Percentiles rank a stretch among this genome's conserved stretches.
Evolutionary conservation across 2,888 invertebrate species (phyloP).

Genomic region (Apocheima hispidaria): DNA sequence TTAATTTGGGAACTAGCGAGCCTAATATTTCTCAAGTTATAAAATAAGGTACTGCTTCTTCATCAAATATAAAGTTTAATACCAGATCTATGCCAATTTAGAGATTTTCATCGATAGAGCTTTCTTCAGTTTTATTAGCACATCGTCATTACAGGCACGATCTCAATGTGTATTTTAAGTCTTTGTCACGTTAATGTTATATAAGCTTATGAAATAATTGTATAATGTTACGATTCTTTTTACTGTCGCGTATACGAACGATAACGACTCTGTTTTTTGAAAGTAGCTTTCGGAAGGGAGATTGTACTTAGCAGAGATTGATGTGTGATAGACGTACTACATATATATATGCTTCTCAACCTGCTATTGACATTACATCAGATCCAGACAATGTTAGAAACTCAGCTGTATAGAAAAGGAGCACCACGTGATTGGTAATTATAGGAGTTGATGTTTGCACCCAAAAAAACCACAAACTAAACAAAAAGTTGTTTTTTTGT

Average conservation of each 20-base stretch:
- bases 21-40: conserved; percentile 15
- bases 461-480: no score
- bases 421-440: no score
- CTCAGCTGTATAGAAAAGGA: no score
- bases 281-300: conserved; percentile 6
- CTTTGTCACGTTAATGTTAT: conserved; percentile 36
- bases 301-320: conserved; percentile 20
- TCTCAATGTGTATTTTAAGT: conserved; percentile 76
- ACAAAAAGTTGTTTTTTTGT: no score
- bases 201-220: conserved; percentile 35
- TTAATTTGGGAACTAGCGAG: conserved; percentile 5
- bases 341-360: background rate
- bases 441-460: no score
- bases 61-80: conserved; percentile 22
- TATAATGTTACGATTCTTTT: conserved; percentile 24
- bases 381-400: no score
- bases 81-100: conserved; percentile 27
- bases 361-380: background rate
- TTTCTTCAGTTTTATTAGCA: conserved; percentile 53
- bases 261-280: conserved; percentile 27
- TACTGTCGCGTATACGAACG: conserved; percentile 38
- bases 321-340: conserved; percentile 14
- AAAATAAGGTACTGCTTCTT: conserved; percentile 21
- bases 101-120: conserved; percentile 17
- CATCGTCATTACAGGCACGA: conserved; percentile 76